These are phyloP conservation scores for Kryptolebias marmoratus DNA, from an alignment of 2,113 vertebrate genomes.

Conservation along the genomic window DNA sequence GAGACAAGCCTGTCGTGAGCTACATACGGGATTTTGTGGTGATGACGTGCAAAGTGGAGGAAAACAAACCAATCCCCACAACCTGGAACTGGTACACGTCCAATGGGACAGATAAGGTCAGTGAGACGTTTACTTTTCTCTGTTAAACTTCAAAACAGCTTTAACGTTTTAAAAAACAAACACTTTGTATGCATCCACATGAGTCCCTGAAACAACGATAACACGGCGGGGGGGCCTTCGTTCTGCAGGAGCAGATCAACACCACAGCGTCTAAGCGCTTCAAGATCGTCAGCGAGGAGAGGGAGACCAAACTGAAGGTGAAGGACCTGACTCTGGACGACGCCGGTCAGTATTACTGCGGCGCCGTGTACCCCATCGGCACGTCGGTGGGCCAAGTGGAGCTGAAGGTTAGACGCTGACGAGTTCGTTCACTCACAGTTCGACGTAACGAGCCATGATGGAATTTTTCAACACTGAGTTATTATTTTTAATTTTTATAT, in stretches of 20 bases:
- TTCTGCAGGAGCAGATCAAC: constrained; percentile 55
- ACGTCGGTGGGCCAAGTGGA: constrained; percentile 52
- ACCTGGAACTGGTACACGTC: constrained; percentile 76
- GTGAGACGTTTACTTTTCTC: neutral
- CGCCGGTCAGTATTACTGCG: constrained; percentile 82
- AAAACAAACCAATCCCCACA: constrained; percentile 46
- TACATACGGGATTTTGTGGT: constrained; percentile 74
- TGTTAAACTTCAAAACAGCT: too few species aligned
- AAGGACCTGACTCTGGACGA: constrained; percentile 77
- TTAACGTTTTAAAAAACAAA: neutral
- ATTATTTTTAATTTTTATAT: neutral
- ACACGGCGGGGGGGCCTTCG: neutral
- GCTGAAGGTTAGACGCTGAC: constrained; percentile 75
- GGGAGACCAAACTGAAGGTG: constrained; percentile 74
- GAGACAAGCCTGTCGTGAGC: constrained; percentile 76
- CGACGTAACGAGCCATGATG: too few species aligned
- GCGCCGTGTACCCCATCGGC: constrained; percentile 78
- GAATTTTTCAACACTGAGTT: neutral
- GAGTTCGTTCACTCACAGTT: neutral
- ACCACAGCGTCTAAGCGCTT: constrained; percentile 36
- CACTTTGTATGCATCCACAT: too few species aligned
- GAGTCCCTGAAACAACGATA: neutral
- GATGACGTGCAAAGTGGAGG: constrained; percentile 68
- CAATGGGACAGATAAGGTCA: constrained; percentile 75
- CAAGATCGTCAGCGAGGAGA: constrained; percentile 26